phyloP scores from a whole-genome alignment of 2,888 invertebrate genomes.

The Camponotus fellah region DNA sequence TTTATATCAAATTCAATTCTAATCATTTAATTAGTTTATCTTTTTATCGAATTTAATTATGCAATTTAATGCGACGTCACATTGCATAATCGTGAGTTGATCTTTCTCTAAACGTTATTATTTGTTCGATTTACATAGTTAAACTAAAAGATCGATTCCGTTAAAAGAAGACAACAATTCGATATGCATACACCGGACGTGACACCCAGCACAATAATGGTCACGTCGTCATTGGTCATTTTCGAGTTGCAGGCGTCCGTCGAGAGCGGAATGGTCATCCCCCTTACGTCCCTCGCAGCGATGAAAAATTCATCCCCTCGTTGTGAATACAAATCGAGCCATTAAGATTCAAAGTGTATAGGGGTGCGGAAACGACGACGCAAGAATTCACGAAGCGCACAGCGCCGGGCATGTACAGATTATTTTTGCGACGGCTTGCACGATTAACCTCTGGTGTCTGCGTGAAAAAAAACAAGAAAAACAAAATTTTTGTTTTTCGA shows the following conservation, averaged over 20 bases:
- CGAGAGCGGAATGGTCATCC: conserved; percentile 27
- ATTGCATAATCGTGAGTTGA: background rate
- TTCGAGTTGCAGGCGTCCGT: conserved; percentile 56
- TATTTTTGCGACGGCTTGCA: conserved; percentile 37
- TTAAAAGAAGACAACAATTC: conserved; percentile 1
- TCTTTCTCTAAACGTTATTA: background rate
- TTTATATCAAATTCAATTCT: background rate
- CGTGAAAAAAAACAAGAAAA: background rate
- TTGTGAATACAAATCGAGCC: conserved; percentile 79
- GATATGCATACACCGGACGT: conserved; percentile 13
- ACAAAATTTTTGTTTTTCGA: background rate
- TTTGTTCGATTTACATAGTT: background rate
- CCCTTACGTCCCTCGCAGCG: conserved; percentile 55
- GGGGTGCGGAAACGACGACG: conserved; percentile 39
- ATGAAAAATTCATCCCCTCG: conserved; percentile 79
- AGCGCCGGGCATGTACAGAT: conserved; percentile 25
- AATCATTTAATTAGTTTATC: background rate
- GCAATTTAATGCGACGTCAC: too few species aligned
- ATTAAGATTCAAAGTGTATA: conserved; percentile 78
- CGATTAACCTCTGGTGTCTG: conserved; percentile 28
- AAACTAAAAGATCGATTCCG: background rate
- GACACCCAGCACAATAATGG: conserved; percentile 18
- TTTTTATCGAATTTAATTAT: background rate
- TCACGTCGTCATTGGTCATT: conserved; percentile 67
- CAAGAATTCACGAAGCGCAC: conserved; percentile 41